phyloP scores from a whole-genome alignment of 2,113 vertebrate species.

The Trochalopteron elliotii region DNA sequence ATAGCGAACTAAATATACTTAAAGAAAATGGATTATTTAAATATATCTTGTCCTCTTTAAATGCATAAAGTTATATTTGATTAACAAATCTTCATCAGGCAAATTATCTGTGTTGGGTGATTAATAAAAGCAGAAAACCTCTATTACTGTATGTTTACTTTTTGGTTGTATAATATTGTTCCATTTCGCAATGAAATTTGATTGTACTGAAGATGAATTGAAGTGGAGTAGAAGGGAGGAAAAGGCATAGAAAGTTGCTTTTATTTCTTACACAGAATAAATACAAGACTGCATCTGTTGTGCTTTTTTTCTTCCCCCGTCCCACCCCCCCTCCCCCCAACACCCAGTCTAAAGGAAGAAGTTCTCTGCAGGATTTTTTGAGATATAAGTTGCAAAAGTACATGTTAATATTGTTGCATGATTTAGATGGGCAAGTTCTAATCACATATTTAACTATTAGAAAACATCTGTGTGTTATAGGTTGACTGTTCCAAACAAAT shows the following conservation, averaged over 20 bases:
- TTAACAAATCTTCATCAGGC: background rate
- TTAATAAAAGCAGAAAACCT: background rate
- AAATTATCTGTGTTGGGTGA: background rate
- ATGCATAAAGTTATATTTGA: background rate
- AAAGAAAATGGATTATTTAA: background rate
- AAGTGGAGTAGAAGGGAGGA: background rate
- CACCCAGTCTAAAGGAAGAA: accelerated
- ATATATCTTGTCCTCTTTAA: background rate
- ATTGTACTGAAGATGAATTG: background rate
- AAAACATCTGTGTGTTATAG: background rate
- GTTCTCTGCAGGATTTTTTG: background rate
- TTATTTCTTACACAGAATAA: background rate
- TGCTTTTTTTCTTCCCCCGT: background rate
- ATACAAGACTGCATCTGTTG: background rate
- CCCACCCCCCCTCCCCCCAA: accelerated
- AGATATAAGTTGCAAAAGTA: background rate
- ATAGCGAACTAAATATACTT: background rate
- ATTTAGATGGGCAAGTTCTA: background rate
- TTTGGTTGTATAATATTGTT: background rate
- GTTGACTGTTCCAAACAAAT: background rate
- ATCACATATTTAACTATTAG: background rate
- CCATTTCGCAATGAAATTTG: background rate
- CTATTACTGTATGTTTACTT: background rate
- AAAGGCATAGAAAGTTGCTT: background rate
- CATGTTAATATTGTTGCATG: background rate